Base-by-base conservation (phyloP, 2,113 vertebrate species). In the Tragelaphus strepsiceros region DNA sequence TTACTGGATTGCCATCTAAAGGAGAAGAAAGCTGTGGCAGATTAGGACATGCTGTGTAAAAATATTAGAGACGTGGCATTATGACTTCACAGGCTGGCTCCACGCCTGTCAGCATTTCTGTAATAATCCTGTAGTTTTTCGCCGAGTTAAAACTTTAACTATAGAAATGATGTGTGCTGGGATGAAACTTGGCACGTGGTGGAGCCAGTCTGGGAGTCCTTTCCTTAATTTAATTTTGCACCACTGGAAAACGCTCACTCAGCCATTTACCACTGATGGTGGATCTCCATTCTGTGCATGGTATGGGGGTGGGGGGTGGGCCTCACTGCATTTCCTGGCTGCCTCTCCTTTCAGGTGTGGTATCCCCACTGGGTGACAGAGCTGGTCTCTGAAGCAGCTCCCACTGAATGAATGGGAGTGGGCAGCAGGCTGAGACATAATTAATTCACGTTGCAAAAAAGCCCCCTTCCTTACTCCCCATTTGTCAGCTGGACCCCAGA, bases 131-230 rank as follows among this genome's bases (percentile, higher is more conserved):
- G 22, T 89, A 59, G 53, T 97, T 32, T 97, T 96, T 96, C 80
- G 96, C 67, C 0, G 80, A 97, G 51, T 93, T 95, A 84, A 97
- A 97, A 89, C 32, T 53, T 32, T 32, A 62, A 94, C 97, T 94
- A 80, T 98, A 98, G 98, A 98, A 98, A 98, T 97, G 98, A 98
- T 98, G 97, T 97, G 96, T 97, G 95, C 90, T 92, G 87, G 96
- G 98, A 98, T 98, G 96, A 97, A 97, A 97, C 97, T 98, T 97
- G 98, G 98, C 98, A 96, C 83, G 83, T 78, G 62, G 43, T 82
- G 9, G 32, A 97, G 96, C 92, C 95, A 85, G 96, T 97, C 96
- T 97, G 97, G 95, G 96, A 98, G 97, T 97, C 95, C 96, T 95
- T 92, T 87, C 97, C 96, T 97, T 97, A 97, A 98, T 97, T 98